Base-by-base conservation (phyloP, 2,888 invertebrate genomes). In the Pyrochroa serraticornis region DNA sequence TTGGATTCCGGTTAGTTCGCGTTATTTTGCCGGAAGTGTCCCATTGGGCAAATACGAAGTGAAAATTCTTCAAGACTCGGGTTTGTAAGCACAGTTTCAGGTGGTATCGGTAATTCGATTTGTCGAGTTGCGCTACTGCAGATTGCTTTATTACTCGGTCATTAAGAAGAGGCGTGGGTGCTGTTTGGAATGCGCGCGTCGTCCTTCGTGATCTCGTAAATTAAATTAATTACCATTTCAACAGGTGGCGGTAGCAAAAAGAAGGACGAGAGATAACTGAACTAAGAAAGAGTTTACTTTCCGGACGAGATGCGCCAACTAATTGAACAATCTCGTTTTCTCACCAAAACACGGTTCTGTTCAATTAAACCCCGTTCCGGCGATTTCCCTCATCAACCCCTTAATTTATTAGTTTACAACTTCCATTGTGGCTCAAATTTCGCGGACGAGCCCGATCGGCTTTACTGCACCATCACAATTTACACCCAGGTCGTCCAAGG, bases 221-320 rank as follows among this genome's bases (percentile, higher is more conserved):
- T 76, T 74, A 75, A 73, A 75, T 75, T 76, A 76, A 75, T 76
- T 75, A 74, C 73, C 69, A 68, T 69, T 72, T 75, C 75, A 75
- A 76, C 75, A 75, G 75, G 76, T 75, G 75, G 73, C 65, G 66
- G 68, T 65, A 50, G 63, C 60, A 61, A 63, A 63, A 65, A 68
- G 63, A 66, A 69, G 66, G 35, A 13, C 32, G 39, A 34, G 35
- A 46, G 53, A 53, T 49, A 48, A 62, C 51, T 46, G 55, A 60
- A 66, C 62, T 59, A 68, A 66, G 65, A 63, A 74, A 71, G 71
- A 73, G 70, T 72, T 74, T 69, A 64, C 69, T 69, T 68, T 69
- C 67, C 68, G 67, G 66, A 63, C 68, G 67, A 67, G 68, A 64
- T 60, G 69, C 67, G 64, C 64, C 64, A 66, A 66, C 73, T 74